These are phyloP conservation scores for Callipepla californica DNA, from an alignment of 2,113 vertebrate genomes.

Conservation along the genomic window DNA sequence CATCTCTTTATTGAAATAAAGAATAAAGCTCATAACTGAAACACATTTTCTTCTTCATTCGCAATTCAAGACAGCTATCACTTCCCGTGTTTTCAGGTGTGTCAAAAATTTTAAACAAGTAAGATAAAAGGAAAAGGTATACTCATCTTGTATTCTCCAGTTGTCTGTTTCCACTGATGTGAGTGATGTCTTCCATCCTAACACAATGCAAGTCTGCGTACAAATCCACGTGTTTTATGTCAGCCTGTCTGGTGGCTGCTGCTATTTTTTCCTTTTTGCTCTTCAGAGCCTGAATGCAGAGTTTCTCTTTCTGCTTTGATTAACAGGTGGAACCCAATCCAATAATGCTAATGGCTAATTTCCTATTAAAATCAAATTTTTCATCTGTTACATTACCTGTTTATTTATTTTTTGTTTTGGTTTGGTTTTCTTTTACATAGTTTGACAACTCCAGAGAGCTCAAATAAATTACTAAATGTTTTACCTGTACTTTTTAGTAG, in stretches of 20 bases:
- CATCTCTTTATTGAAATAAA: slow-evolving; percentile 31
- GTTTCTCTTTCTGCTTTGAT: not conserved
- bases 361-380: not conserved
- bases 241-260: not conserved
- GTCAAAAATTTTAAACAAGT: not conserved
- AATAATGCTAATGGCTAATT: not conserved
- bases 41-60: slow-evolving; percentile 1
- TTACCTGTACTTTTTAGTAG: not conserved
- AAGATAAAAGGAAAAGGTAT: not conserved
- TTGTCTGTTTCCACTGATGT: not conserved
- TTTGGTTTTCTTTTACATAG: not conserved
- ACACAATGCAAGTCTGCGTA: not conserved
- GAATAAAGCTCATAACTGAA: not conserved
- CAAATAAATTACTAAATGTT: not conserved
- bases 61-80: not conserved
- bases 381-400: not conserved
- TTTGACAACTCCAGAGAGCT: not conserved
- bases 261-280: not conserved
- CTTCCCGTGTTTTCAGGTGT: not conserved
- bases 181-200: not conserved
- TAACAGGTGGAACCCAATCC: not conserved
- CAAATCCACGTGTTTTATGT: not conserved
- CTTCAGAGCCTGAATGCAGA: not conserved
- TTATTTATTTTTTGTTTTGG: not conserved
- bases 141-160: slow-evolving; percentile 11